These are phyloP conservation scores for Camponotus vicinus DNA, from an alignment of 1,140 invertebrate genomes.

Conservation along the genomic window DNA sequence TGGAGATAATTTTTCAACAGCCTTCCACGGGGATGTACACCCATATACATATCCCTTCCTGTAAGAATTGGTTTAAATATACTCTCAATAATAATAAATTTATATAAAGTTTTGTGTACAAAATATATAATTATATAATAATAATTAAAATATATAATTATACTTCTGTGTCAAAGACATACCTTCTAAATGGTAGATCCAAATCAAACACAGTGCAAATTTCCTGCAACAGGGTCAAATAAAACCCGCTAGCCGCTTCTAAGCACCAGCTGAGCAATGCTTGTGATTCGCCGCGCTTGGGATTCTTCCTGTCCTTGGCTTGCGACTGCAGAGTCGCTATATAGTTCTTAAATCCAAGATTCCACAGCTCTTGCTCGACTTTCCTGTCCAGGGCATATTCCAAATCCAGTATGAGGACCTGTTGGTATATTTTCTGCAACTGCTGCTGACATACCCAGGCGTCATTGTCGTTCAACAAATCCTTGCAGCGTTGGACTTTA, in stretches of 20 bases:
- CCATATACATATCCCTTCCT: constrained; percentile 85
- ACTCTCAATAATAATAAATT: neutral
- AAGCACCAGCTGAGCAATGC: constrained; percentile 92
- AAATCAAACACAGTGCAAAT: constrained; percentile 93
- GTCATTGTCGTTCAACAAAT: constrained; percentile 88
- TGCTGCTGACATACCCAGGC: constrained; percentile 89
- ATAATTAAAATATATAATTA: too few species aligned
- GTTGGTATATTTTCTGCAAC: constrained; percentile 93
- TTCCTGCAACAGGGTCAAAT: constrained; percentile 93
- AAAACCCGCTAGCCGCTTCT: constrained; percentile 94
- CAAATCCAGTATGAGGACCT: constrained; percentile 92
- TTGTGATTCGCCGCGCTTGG: constrained; percentile 90
- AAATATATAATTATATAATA: too few species aligned
- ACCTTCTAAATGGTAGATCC: constrained; percentile 92
- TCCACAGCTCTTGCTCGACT: constrained; percentile 96
- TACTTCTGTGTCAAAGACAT: constrained; percentile 48
- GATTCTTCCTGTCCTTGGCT: constrained; percentile 93
- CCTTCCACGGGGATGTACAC: constrained; percentile 83
- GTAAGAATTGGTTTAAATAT: constrained; percentile 35
- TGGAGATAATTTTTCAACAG: constrained; percentile 83
- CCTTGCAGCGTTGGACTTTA: constrained; percentile 89
- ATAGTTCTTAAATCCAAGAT: constrained; percentile 95
- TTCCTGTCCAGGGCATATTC: constrained; percentile 96
- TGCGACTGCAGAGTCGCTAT: constrained; percentile 92
- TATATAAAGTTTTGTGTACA: neutral